Percentiles rank a stretch among this genome's conserved stretches.
phyloP scores from a whole-genome alignment of 1,140 invertebrate species.

The Drosophila yakuba region DNA sequence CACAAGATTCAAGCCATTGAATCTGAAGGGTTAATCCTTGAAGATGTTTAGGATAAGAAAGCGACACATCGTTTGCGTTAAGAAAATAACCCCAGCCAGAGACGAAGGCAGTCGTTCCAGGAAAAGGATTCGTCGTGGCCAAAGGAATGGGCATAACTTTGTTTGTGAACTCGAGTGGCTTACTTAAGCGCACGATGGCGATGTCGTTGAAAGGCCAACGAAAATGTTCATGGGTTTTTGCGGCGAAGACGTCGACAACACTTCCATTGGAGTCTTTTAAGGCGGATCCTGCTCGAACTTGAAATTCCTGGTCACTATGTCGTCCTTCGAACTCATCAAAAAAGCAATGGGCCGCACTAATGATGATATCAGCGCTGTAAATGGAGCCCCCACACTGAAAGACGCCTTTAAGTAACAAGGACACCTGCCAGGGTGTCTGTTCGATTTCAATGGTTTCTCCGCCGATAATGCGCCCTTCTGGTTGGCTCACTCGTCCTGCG shows the following conservation, averaged over 20 bases:
- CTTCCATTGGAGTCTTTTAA: neutral
- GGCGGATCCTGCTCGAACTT: neutral
- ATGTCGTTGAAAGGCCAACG: neutral
- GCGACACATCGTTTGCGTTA: too few relatives aligned
- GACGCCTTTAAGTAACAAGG: neutral
- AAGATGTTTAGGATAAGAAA: neutral
- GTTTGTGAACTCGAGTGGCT: neutral
- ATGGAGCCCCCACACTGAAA: neutral
- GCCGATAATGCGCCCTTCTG: neutral
- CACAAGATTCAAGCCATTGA: too few relatives aligned
- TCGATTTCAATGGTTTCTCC: neutral
- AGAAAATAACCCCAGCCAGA: neutral
- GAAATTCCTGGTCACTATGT: neutral
- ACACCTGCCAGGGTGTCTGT: slow-evolving; percentile 4
- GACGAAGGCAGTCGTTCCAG: neutral
- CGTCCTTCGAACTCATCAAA: neutral
- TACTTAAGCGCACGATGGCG: neutral
- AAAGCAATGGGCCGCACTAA: neutral
- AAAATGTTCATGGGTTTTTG: neutral
- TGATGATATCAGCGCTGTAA: neutral
- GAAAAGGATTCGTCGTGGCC: neutral
- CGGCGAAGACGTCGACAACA: neutral
- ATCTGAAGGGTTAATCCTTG: neutral
- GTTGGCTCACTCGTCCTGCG: neutral
- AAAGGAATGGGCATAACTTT: neutral